Conservation (phyloP, 1,140 invertebrate species). For the Cotesia typhae region DNA sequence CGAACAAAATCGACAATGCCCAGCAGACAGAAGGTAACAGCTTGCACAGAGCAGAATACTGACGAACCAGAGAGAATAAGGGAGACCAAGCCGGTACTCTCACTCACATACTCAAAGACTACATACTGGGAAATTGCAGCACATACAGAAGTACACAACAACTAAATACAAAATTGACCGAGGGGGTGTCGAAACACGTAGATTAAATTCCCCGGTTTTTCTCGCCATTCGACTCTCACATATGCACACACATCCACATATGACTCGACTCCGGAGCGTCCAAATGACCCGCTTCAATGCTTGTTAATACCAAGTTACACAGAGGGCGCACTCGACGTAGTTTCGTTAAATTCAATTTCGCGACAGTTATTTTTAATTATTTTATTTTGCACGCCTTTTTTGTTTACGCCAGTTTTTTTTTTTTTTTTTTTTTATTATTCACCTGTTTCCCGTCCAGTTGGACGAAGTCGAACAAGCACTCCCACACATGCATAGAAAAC, state of each 20-base stretch:
- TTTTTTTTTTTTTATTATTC: slow-evolving; percentile 15
- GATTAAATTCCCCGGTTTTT: slow-evolving; percentile 17
- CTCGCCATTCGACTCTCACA: background rate
- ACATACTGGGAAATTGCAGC: background rate
- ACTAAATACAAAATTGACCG: background rate
- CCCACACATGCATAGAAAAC: too few relatives aligned
- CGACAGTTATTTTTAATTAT: background rate
- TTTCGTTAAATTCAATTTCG: slow-evolving; percentile 20
- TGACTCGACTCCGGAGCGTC: too few relatives aligned
- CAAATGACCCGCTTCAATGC: slow-evolving; percentile 13
- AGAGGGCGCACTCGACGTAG: background rate
- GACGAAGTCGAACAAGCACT: too few relatives aligned
- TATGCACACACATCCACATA: too few relatives aligned
- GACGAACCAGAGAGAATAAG: background rate
- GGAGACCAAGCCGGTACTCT: background rate
- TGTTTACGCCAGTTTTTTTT: background rate
- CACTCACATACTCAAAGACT: background rate
- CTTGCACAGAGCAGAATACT: background rate
- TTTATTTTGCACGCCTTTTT: slow-evolving; percentile 5
- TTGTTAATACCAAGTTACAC: slow-evolving; percentile 30
- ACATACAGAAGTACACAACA: background rate
- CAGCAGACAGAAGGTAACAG: slow-evolving; percentile 1
- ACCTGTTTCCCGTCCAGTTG: too few relatives aligned
- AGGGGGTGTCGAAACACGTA: slow-evolving; percentile 18
- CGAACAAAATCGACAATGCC: slow-evolving; percentile 8